Percentiles rank a stretch among this genome's conserved stretches.
Evolutionary conservation across 2,113 vertebrate genomes (phyloP).

Genomic region (Campylomormyrus tamandua): DNA sequence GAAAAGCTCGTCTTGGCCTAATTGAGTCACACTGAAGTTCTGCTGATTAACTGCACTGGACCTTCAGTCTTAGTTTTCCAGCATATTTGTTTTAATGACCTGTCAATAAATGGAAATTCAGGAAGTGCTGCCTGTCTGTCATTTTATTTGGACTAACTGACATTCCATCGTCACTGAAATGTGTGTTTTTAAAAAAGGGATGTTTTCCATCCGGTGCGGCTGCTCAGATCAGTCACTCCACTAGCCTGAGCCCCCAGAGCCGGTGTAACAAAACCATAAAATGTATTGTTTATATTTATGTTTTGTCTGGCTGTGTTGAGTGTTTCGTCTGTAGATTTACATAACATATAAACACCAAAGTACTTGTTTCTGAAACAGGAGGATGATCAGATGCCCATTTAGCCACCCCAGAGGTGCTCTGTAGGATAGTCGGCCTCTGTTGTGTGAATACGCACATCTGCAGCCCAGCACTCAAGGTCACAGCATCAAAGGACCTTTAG

Average conservation of each 20-base stretch:
- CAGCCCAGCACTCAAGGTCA: background rate
- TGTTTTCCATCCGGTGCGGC: background rate
- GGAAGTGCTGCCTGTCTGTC: background rate
- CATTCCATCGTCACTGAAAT: background rate
- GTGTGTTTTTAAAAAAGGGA: background rate
- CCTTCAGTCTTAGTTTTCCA: slow-evolving; percentile 36
- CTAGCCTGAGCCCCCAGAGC: background rate
- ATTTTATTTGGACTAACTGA: background rate
- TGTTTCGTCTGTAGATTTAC: background rate
- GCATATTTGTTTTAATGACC: slow-evolving; percentile 41
- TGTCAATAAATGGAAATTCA: slow-evolving; percentile 40
- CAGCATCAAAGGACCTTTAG: background rate
- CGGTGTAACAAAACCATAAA: background rate
- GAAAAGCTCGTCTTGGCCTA: background rate
- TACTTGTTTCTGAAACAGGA: background rate
- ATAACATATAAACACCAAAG: background rate
- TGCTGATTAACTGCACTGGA: slow-evolving; percentile 28
- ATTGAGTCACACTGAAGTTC: slow-evolving; percentile 1
- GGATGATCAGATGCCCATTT: background rate
- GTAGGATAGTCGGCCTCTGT: background rate
- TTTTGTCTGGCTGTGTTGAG: background rate
- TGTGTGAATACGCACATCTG: background rate
- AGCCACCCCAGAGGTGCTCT: background rate
- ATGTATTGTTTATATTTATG: background rate
- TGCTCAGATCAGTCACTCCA: background rate